A percentile compares a stretch with the other conserved stretches of the same genome.
Conservation (phyloP, 2,888 invertebrate genomes). For the Dendrolimus houi region DNA sequence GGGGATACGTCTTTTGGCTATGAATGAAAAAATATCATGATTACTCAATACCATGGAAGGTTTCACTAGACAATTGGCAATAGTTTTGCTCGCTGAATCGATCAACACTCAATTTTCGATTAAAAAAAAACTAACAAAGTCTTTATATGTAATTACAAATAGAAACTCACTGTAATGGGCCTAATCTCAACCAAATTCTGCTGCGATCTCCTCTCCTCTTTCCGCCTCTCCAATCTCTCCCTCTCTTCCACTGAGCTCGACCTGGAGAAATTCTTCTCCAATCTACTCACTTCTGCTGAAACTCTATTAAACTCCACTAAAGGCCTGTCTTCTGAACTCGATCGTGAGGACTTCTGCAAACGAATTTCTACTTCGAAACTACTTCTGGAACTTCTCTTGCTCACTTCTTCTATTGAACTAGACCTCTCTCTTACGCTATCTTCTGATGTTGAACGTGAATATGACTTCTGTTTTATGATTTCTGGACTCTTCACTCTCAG, state of each 20-base stretch:
- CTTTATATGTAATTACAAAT: neutral
- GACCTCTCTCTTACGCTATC: constrained; percentile 14
- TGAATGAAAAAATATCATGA: constrained; percentile 15
- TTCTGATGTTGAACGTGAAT: constrained; percentile 6
- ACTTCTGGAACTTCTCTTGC: constrained; percentile 17
- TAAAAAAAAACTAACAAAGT: no score
- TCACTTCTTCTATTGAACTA: constrained; percentile 21
- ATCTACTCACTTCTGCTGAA: constrained; percentile 30
- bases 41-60: no score
- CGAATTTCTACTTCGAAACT: constrained; percentile 6
- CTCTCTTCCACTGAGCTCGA: constrained; percentile 46
- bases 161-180: constrained; percentile 48
- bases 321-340: constrained; percentile 24
- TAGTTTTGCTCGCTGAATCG: no score
- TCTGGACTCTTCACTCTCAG: neutral
- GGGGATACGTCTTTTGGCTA: constrained; percentile 20
- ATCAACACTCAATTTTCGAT: no score
- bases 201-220: constrained; percentile 28
- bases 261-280: constrained; percentile 42
- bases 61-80: no score
- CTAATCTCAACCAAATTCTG: constrained; percentile 50
- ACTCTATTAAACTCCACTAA: constrained; percentile 21
- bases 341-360: constrained; percentile 11
- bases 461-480: constrained; percentile 11
- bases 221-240: constrained; percentile 19